Conservation (phyloP, 2,888 invertebrate genomes). For the Dryococelus australis region DNA sequence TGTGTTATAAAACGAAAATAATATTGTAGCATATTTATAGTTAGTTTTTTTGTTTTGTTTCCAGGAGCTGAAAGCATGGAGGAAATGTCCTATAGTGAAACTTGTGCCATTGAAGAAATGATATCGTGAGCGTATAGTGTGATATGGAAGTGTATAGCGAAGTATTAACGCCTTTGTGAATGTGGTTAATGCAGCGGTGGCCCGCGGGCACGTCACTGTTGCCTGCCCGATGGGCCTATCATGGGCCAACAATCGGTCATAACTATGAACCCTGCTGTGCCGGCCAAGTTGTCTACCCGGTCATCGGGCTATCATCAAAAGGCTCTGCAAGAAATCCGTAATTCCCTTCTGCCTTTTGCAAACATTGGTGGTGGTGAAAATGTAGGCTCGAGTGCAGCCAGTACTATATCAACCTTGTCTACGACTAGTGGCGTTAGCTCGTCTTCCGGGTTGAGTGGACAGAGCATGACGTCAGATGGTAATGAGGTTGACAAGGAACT, state of each 20-base stretch:
- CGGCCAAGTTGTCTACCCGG: conserved; percentile 70
- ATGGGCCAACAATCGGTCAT: conserved; percentile 62
- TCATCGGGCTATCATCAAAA: conserved; percentile 81
- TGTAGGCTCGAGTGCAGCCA: conserved; percentile 76
- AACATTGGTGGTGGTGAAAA: conserved; percentile 67
- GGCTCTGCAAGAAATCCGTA: conserved; percentile 86
- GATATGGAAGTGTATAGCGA: conserved; percentile 32
- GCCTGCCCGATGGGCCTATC: conserved; percentile 64
- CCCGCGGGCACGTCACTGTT: conserved; percentile 56
- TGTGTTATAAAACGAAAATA: too few relatives aligned
- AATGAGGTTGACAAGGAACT: conserved; percentile 69
- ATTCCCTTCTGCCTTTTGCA: conserved; percentile 82
- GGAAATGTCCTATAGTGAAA: conserved; percentile 30
- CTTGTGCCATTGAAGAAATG: conserved; percentile 26
- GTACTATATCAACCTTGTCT: conserved; percentile 72
- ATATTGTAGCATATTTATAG: too few relatives aligned
- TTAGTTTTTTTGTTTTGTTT: background rate
- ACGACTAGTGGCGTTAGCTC: conserved; percentile 69
- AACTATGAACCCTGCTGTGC: conserved; percentile 63
- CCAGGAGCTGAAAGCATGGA: conserved; percentile 2
- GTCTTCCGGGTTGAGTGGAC: conserved; percentile 65
- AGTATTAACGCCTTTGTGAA: conserved; percentile 39
- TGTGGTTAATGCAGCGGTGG: conserved; percentile 45
- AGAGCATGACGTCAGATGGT: conserved; percentile 68
- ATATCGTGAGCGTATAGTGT: background rate